phyloP scores from a whole-genome alignment of 2,797 vertebrate species.

The Tokudaia muenninki region DNA sequence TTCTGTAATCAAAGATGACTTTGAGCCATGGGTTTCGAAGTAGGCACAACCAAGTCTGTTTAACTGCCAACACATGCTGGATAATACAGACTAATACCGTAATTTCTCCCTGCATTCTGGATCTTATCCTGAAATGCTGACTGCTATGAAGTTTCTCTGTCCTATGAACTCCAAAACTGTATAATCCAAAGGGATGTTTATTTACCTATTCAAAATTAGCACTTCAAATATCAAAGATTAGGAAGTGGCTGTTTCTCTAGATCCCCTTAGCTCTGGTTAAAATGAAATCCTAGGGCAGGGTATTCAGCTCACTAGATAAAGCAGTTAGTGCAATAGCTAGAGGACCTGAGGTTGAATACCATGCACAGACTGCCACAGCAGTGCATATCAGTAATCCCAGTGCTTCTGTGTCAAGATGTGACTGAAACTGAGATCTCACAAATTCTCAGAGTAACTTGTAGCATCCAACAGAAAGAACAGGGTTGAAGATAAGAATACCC shows the following conservation, averaged over 20 bases:
- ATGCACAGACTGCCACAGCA: no score
- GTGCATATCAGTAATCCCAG: not conserved
- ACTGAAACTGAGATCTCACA: not conserved
- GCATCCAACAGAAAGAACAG: not conserved
- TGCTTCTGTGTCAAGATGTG: not conserved
- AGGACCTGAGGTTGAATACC: not conserved
- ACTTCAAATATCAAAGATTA: conserved; percentile 10
- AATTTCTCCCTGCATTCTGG: not conserved
- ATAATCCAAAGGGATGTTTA: not conserved
- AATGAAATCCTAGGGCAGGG: not conserved
- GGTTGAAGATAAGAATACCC: not conserved
- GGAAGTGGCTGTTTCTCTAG: not conserved
- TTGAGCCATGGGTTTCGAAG: not conserved
- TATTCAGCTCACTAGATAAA: not conserved
- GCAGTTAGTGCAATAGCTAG: not conserved
- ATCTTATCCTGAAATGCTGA: not conserved
- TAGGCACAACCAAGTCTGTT: not conserved
- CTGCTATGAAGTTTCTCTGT: not conserved
- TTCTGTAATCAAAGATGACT: not conserved
- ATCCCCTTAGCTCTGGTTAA: conserved; percentile 23
- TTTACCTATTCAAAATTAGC: not conserved
- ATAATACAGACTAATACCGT: not conserved
- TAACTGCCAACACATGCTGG: not conserved
- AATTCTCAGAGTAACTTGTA: not conserved
- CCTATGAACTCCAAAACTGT: not conserved